Evolutionary conservation across 2,888 invertebrate species (phyloP).

Genomic region (Drosophila planitibia): DNA sequence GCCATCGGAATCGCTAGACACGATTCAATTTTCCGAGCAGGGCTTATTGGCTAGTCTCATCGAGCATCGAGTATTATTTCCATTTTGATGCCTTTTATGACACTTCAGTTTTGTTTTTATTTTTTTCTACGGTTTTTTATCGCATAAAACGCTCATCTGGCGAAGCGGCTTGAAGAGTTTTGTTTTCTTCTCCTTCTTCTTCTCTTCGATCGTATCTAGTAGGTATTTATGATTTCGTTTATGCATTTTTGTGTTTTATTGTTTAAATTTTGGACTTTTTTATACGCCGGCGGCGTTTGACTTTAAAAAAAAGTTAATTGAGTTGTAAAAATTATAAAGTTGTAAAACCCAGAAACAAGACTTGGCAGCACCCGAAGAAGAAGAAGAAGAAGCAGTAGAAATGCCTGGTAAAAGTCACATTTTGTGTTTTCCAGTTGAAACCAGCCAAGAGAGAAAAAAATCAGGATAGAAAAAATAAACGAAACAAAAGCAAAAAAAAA

Average conservation of each 20-base stretch:
- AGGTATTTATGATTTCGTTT: constrained; percentile 80
- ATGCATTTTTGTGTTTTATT: constrained; percentile 76
- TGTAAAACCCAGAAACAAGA: constrained; percentile 50
- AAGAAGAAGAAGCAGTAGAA: constrained; percentile 13
- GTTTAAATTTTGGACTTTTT: constrained; percentile 51
- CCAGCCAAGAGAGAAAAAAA: constrained; percentile 40
- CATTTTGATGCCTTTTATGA: constrained; percentile 78
- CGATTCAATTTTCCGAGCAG: constrained; percentile 63
- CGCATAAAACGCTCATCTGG: constrained; percentile 65
- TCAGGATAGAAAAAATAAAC: constrained; percentile 14
- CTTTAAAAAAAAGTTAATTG: constrained; percentile 73
- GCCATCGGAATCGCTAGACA: constrained; percentile 68
- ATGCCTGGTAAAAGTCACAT: constrained; percentile 63
- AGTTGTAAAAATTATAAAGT: constrained; percentile 80
- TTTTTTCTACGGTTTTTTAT: constrained; percentile 28
- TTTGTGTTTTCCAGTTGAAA: constrained; percentile 59
- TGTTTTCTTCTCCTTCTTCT: constrained; percentile 13
- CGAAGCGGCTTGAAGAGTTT: constrained; percentile 30
- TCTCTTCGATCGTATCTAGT: constrained; percentile 45
- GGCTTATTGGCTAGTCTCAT: background rate
- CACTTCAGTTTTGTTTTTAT: constrained; percentile 66
- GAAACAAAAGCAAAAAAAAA: constrained; percentile 11
- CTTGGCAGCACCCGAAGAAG: background rate
- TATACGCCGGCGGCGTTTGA: constrained; percentile 63
- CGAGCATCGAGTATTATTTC: constrained; percentile 60